A percentile compares a stretch with the other conserved stretches of the same genome.
Evolutionary conservation across 1,140 invertebrate species (phyloP).

Genomic region (Grapholita molesta): DNA sequence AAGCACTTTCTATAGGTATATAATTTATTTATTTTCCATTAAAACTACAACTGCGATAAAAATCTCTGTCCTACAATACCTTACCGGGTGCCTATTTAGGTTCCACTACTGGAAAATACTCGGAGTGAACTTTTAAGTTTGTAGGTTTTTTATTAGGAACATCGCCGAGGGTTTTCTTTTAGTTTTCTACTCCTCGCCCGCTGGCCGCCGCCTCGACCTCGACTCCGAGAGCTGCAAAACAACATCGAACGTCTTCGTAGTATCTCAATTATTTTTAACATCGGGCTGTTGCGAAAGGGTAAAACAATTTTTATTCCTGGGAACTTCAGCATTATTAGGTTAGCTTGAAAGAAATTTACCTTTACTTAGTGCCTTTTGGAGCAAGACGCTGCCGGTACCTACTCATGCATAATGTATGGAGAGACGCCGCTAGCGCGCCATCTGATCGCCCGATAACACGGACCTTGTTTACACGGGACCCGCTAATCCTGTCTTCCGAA

Average conservation of each 20-base stretch:
- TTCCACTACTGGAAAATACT: neutral
- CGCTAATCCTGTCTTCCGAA: conserved; percentile 56
- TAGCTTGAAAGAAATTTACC: neutral
- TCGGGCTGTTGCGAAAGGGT: neutral
- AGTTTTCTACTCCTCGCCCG: neutral
- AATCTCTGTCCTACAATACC: no score
- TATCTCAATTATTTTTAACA: conserved; percentile 8
- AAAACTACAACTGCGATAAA: no score
- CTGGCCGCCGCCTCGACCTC: neutral
- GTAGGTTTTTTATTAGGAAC: neutral
- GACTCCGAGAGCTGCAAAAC: conserved; percentile 4
- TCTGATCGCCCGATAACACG: conserved; percentile 53
- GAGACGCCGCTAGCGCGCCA: conserved; percentile 37
- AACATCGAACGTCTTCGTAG: conserved; percentile 8
- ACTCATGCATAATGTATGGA: conserved; percentile 63
- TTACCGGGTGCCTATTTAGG: no score
- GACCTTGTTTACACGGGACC: conserved; percentile 57
- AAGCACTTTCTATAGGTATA: no score
- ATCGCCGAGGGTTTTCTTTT: neutral
- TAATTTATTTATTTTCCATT: no score
- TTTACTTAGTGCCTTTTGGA: conserved; percentile 28
- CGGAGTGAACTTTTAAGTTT: neutral
- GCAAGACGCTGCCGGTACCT: conserved; percentile 25
- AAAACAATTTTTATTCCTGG: conserved; percentile 3
- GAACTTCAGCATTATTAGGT: neutral